Evolutionary conservation across 2,888 invertebrate species (phyloP), one percentile per base, ranked within the genome.

Genomic region (Rapana venosa): DNA sequence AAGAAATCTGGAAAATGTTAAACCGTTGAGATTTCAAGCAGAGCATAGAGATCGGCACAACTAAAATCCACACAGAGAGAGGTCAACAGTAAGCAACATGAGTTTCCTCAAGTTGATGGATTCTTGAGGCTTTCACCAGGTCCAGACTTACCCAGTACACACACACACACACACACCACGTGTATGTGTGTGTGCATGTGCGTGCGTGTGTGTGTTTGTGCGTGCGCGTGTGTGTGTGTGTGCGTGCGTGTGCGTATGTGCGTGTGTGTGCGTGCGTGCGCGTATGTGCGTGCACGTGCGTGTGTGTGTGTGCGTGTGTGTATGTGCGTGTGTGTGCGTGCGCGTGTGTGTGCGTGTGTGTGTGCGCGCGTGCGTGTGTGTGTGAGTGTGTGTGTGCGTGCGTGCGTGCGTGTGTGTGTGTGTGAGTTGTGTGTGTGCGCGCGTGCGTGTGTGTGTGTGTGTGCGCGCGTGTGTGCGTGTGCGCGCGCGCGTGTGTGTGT

Each of bases 271-370:
- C 20, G 61, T 61, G 61, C 2, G 74, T 74, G 74, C 26, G 74
- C 26, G 74, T 74, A 26, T 74, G 74, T 74, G 74, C 26, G 74
- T 61, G 61, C 1, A 20, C 20, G 74, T 74, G 22, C 2, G 74
- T 74, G 74, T 74, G 74, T 74, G 74, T 74, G 58, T 74, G 74
- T 74, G 74, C 22, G 74, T 74, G 74, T 6, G 74, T 74, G 74
- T 61, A 20, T 61, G 17, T 0, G 74, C 2, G 74, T 26, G 74
- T 74, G 74, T 26, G 74, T 74, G 74, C 26, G 74, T 74, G 74
- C 22, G 74, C 22, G 74, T 74, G 74, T 74, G 74, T 22, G 26
- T 74, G 74, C n/a, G 74, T 74, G 74, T n/a, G 74, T 74, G 74
- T n/a, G 74, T 74, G 74, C 74, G 74, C 22, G n/a, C 74, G n/a